Evolutionary conservation across 2,113 vertebrate genomes (phyloP).

Genomic region (Pseudopipra pipra): DNA sequence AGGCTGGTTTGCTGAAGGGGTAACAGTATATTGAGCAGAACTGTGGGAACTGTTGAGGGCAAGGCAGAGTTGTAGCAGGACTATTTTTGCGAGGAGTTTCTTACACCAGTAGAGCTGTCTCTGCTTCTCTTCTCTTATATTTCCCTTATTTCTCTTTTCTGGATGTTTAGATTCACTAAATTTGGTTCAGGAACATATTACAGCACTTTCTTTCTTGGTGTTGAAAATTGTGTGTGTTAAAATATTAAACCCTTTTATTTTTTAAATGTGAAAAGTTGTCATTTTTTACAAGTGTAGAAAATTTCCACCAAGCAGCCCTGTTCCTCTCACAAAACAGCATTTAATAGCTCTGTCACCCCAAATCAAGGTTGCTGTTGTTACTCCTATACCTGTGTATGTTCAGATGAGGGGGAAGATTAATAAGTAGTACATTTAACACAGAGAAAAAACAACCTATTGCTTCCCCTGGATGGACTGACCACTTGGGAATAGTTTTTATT

Average conservation of each 20-base stretch:
- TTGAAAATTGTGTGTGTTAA: background rate
- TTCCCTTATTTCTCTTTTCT: background rate
- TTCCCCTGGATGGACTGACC: background rate
- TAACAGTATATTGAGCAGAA: background rate
- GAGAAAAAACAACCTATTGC: background rate
- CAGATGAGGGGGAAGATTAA: background rate
- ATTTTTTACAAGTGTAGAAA: background rate
- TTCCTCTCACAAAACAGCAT: background rate
- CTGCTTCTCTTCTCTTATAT: background rate
- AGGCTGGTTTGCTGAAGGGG: background rate
- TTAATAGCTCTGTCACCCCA: background rate
- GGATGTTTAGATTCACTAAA: background rate
- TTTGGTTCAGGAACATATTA: background rate
- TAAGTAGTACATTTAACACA: background rate
- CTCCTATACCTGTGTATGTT: background rate
- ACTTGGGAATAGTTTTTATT: background rate
- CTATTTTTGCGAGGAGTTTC: background rate
- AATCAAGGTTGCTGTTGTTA: background rate
- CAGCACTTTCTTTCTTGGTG: background rate
- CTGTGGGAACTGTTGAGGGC: background rate
- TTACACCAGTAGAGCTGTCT: background rate
- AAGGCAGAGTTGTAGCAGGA: background rate
- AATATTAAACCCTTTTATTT: background rate
- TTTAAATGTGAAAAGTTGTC: background rate
- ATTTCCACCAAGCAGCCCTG: background rate